Conservation (phyloP, 1,140 invertebrate species). For the Drosophila albomicans region DNA sequence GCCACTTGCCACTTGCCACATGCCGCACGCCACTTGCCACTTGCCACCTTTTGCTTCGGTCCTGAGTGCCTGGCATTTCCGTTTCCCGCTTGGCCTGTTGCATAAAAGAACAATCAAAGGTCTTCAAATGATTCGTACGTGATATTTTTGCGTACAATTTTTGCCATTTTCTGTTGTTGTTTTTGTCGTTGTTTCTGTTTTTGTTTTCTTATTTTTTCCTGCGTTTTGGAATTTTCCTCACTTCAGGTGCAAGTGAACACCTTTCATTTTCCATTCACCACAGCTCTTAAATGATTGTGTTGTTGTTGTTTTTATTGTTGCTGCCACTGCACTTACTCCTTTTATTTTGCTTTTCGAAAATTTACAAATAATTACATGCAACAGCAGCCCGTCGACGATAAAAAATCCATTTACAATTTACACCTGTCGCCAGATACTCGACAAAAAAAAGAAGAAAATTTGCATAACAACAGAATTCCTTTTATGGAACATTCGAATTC, state of each 20-base stretch:
- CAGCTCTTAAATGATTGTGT: constrained; percentile 26
- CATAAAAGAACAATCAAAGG: constrained; percentile 76
- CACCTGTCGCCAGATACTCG: constrained; percentile 42
- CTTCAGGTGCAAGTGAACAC: constrained; percentile 16
- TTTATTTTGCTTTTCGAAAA: constrained; percentile 42
- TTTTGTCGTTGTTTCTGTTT: constrained; percentile 43
- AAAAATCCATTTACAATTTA: constrained; percentile 44
- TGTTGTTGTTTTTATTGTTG: constrained; percentile 14
- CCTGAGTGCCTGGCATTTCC: constrained; percentile 42
- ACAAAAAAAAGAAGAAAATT: constrained; percentile 8
- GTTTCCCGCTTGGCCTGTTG: constrained; percentile 73
- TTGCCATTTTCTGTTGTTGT: constrained; percentile 47
- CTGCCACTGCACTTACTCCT: constrained; percentile 31
- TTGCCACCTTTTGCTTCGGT: constrained; percentile 1
- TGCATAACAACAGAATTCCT: constrained; percentile 44
- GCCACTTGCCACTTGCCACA: background rate
- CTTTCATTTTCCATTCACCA: constrained; percentile 56
- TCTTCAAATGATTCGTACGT: constrained; percentile 75
- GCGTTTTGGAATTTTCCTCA: constrained; percentile 45
- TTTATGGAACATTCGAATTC: constrained; percentile 6
- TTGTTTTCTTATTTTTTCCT: constrained; percentile 67
- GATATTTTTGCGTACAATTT: constrained; percentile 68
- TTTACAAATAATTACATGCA: constrained; percentile 49
- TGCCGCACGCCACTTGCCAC: background rate
- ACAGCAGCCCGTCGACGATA: constrained; percentile 23